Base-by-base conservation (phyloP, 2,797 vertebrate species). In the Rhinatrema bivittatum region DNA sequence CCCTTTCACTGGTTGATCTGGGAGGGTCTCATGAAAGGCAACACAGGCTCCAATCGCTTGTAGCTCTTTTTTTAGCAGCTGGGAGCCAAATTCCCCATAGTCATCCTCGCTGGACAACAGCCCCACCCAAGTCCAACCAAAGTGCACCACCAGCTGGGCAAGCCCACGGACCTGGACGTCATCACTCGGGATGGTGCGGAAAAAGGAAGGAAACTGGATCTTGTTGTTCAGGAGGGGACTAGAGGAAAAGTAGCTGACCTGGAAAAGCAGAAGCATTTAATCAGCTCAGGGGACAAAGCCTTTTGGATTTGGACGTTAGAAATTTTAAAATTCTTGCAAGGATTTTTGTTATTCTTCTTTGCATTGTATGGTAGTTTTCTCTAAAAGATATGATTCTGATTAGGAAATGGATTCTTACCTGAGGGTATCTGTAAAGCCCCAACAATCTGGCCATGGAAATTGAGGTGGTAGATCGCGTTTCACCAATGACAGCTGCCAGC, bases 391-490 rank as follows among this genome's bases (percentile, higher is more conserved):
- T n/a, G n/a, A n/a, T n/a, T n/a, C n/a, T n/a, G n/a, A n/a, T n/a
- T n/a, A n/a, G n/a, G n/a, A n/a, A n/a, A n/a, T n/a, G n/a, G n/a
- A n/a, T 9, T n/a, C 49, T 33, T 43, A 68, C 57, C 54, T 62
- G 60, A 5, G 57, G 38, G 32, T 53, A 62, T 7, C n/a, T 29
- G 32, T 54, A 59, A 4, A 59, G 40, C 7, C 55, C 52, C 16
- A 68, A 29, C 25, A 56, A 29, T 13, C 45, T 42, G 36, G 64
- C 57, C 17, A 68, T 35, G 5, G 38, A 11, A 8, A 55, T 3
- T 10, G 57, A 61, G 5, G 19, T 32, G 3, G 32, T 29, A 16
- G 52, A 46, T 10, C 30, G 36, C 9, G 39, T 49, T 17, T 58
- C 36, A 10, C 65, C 56, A 12, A 56, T 30, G 14, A 61, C 16